Base-by-base conservation (phyloP, 2,113 vertebrate species). In the Talpa occidentalis region DNA sequence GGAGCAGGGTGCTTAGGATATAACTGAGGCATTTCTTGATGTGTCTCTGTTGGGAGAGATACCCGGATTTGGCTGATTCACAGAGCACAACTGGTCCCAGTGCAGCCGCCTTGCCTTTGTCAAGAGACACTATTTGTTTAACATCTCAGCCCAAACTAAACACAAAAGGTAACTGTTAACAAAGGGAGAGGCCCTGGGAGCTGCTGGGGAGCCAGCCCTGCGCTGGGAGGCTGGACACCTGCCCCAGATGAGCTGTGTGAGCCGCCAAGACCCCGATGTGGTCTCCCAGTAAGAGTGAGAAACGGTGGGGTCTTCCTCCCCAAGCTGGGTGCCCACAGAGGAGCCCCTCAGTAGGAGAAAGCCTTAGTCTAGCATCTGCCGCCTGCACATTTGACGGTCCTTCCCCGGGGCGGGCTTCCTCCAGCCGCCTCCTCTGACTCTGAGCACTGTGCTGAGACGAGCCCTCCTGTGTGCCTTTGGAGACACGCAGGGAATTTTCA, bases 141-240 rank as follows among this genome's bases (percentile, higher is more conserved):
- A 97, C 73, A 96, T 97, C 95, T 94, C 91, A 82, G 95, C 95
- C 84, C 92, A 95, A 95, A 89, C 81, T 94, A 97, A 97, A 97
- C 96, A 97, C 72, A 70, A 81, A 93, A 96, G 93, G 90, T 92
- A 88, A 94, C 86, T 92, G 90, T 94, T 97, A 94, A 94, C 87
- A 95, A 78, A 95, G 83, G 83, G 90, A 87, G 32, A 69, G 77
- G 74, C 83, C 88, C 60, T 87, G 90, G 12, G 44, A 56, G 83
- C 83, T 66, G n/a, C 3, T 21, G 42, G 74, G 70, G 52, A 70
- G 59, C 83, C 19, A 37, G 15, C 4, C 8, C 22, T 0, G 5
- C 6, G 60, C 66, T 80, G 81, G 66, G 74, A 88, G 66, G 42
- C 69, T 28, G 35, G 74, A 91, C 88, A 95, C 94, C 96, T 44